A percentile compares a stretch with the other conserved stretches of the same genome.
These are phyloP conservation scores for Fregetta grallaria DNA, from an alignment of 2,113 vertebrate genomes.

Conservation along the genomic window DNA sequence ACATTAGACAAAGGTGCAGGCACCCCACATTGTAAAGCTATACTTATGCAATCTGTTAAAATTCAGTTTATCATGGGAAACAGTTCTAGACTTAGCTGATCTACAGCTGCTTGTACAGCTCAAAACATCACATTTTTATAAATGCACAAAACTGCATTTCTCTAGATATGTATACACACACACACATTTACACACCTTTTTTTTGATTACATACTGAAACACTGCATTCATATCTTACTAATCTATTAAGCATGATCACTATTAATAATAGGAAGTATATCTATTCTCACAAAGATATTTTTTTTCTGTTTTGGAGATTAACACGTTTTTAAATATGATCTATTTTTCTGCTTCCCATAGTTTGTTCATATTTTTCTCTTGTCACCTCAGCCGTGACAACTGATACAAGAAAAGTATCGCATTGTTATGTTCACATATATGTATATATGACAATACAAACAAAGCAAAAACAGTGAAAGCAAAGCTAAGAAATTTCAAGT, in stretches of 20 bases:
- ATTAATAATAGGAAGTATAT: not conserved
- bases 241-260: not conserved
- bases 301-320: not conserved
- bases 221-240: not conserved
- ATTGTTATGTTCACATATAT: not conserved
- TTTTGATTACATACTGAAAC: not conserved
- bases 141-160: not conserved
- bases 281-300: not conserved
- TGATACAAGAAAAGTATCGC: not conserved
- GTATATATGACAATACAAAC: not conserved
- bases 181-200: not conserved
- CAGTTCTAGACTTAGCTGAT: not conserved
- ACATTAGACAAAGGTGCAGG: not conserved
- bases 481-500: not conserved
- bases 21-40: not conserved
- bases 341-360: not conserved
- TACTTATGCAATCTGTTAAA: not conserved
- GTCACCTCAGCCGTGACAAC: not conserved
- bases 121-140: not conserved
- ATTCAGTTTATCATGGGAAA: not conserved
- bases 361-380: not conserved
- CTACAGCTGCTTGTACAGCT: not conserved
- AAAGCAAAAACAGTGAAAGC: not conserved
- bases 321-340: not conserved
- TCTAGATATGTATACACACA: not conserved